Percentiles rank a stretch among this genome's conserved stretches.
Evolutionary conservation across 2,888 invertebrate species (phyloP).

Genomic region (Geotrupes spiniger): DNA sequence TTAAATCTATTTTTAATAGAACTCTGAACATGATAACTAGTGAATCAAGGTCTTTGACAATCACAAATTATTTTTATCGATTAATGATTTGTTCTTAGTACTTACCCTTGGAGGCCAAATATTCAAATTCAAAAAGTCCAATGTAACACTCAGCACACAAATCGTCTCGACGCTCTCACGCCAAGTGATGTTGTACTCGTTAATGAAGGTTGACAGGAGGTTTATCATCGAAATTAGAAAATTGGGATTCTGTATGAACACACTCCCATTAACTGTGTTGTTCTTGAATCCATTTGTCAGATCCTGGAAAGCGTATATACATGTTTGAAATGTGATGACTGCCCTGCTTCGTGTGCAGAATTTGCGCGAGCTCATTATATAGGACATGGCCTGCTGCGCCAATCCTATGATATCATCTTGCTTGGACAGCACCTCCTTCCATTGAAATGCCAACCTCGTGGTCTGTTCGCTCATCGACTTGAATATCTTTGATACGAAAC

Average conservation of each 20-base stretch:
- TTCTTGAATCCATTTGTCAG: slow-evolving; percentile 44
- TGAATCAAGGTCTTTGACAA: too few species aligned
- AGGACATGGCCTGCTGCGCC: slow-evolving; percentile 56
- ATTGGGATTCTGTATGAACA: slow-evolving; percentile 39
- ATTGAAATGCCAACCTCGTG: slow-evolving; percentile 51
- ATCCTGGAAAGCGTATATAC: slow-evolving; percentile 61
- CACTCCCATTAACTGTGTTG: slow-evolving; percentile 28
- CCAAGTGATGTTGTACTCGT: slow-evolving; percentile 72
- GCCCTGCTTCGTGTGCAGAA: slow-evolving; percentile 61
- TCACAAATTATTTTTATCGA: too few species aligned
- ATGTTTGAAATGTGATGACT: slow-evolving; percentile 61
- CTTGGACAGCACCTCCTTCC: slow-evolving; percentile 45
- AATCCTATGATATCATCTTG: slow-evolving; percentile 48
- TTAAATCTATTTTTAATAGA: too few species aligned
- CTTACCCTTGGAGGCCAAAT: slow-evolving; percentile 55
- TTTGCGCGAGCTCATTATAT: slow-evolving; percentile 57
- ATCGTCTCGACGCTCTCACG: slow-evolving; percentile 74
- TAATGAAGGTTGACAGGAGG: slow-evolving; percentile 62
- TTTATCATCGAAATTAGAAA: slow-evolving; percentile 67
- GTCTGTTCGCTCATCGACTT: slow-evolving; percentile 64
- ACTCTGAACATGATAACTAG: too few species aligned
- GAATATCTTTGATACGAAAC: slow-evolving; percentile 60
- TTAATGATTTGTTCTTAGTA: too few species aligned
- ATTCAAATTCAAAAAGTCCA: slow-evolving; percentile 55
- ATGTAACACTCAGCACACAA: slow-evolving; percentile 58